A percentile compares a stretch with the other conserved stretches of the same genome.
phyloP scores from a whole-genome alignment of 2,797 vertebrate genomes.

The Uromys caudimaculatus region DNA sequence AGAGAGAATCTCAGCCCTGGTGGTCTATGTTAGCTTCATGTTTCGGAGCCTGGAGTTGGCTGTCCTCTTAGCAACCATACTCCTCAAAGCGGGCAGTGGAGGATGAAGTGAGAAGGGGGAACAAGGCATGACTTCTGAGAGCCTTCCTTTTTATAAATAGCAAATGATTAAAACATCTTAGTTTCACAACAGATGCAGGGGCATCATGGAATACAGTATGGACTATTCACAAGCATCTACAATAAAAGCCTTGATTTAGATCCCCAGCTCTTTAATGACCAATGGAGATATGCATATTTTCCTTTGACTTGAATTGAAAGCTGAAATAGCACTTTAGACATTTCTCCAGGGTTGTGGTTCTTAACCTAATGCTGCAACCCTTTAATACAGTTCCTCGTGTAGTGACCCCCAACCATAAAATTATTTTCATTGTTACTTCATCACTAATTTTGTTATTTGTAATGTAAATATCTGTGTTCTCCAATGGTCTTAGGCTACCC shows the following conservation, averaged over 20 bases:
- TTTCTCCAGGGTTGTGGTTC: background rate
- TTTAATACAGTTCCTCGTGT: background rate
- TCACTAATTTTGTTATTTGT: background rate
- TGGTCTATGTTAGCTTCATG: background rate
- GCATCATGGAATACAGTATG: background rate
- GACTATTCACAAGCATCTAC: background rate
- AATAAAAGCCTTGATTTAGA: background rate
- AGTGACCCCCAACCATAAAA: background rate
- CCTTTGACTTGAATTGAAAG: background rate
- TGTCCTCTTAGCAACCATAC: background rate
- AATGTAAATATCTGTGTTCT: background rate
- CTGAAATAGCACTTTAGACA: background rate
- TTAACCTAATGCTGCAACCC: background rate
- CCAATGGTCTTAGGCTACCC: background rate
- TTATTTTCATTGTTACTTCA: background rate
- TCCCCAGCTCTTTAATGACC: background rate
- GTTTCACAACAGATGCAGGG: background rate
- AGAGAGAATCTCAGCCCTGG: background rate
- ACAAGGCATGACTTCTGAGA: background rate
- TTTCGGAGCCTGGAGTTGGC: background rate
- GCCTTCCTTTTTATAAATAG: background rate
- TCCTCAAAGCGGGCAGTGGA: background rate
- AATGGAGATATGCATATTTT: background rate
- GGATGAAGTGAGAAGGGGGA: background rate
- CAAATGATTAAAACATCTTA: background rate